These are phyloP conservation scores for Oryctolagus cuniculus DNA, from an alignment of 2,113 vertebrate species.

Conservation along the genomic window mOryCun1.1 NC_091442.1:84133501-84134000, in stretches of 20 bases:
- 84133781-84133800: not conserved
- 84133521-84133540: not conserved
- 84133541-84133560: not conserved
- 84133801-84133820: not conserved
- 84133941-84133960: conserved; percentile 64
- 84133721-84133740: conserved; percentile 12
- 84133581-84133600: not conserved
- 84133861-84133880: conserved; percentile 40
- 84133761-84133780: not conserved
- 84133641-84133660: conserved; percentile 3
- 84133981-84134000: conserved; percentile 68
- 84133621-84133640: conserved; percentile 28
- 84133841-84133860: not conserved
- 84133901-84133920: conserved; percentile 76
- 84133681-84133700: not conserved
- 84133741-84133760: not conserved
- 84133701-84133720: not conserved
- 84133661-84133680: not conserved
- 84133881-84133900: conserved; percentile 30
- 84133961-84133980: conserved; percentile 68
- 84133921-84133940: conserved; percentile 36
- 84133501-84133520: not conserved
- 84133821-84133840: conserved; percentile 7
- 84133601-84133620: conserved; percentile 50
- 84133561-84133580: not conserved